These are phyloP conservation scores for Staurois parvus DNA, from an alignment of 2,797 vertebrate species.

Conservation along the genomic window DNA sequence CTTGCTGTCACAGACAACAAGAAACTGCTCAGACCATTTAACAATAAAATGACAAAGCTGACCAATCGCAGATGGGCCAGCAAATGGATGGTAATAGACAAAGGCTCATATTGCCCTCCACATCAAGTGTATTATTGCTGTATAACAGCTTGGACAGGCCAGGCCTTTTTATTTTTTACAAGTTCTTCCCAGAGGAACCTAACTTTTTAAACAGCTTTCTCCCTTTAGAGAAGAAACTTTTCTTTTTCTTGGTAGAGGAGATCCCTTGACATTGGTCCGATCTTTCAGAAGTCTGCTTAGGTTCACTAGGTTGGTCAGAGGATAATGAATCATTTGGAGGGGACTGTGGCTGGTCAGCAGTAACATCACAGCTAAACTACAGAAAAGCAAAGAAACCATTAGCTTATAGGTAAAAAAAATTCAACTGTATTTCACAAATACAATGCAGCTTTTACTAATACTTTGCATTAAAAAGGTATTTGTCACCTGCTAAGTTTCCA, in stretches of 20 bases:
- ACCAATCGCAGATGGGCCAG: conserved; percentile 44
- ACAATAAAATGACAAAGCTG: conserved; percentile 47
- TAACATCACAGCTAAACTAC: conserved; percentile 71
- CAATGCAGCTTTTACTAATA: no score
- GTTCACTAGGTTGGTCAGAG: conserved; percentile 8
- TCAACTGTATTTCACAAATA: no score
- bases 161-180: conserved; percentile 58
- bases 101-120: not conserved
- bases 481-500: not conserved
- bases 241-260: conserved; percentile 77
- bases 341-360: conserved; percentile 65
- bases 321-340: conserved; percentile 17
- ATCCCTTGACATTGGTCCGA: not conserved
- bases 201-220: conserved; percentile 90
- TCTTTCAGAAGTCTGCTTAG: not conserved
- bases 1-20: conserved; percentile 61
- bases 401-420: not conserved
- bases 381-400: conserved; percentile 44
- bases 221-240: conserved; percentile 90
- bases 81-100: conserved; percentile 11
- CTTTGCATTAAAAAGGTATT: no score
- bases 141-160: conserved; percentile 13
- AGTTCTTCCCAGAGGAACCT: conserved; percentile 88
- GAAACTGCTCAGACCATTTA: conserved; percentile 40
- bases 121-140: conserved; percentile 46